Conservation (phyloP, 2,888 invertebrate species). For the Boloria selene region DNA sequence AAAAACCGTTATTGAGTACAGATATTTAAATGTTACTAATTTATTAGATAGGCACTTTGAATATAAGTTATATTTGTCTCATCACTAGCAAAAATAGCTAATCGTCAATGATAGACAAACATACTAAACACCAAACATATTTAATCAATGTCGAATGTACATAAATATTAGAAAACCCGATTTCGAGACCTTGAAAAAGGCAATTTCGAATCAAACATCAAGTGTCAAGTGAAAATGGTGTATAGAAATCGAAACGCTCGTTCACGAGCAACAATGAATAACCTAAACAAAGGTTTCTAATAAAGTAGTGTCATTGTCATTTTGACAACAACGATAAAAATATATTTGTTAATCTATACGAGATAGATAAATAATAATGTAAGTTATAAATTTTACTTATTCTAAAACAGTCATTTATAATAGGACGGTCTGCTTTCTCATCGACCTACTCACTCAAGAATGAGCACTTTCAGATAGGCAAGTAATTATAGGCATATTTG, state of each 20-base stretch:
- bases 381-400: neutral
- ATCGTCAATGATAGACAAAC: neutral
- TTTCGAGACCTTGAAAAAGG: constrained; percentile 11
- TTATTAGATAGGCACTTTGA: no score
- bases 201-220: constrained; percentile 15
- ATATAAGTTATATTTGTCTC: no score
- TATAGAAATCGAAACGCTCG: constrained; percentile 1
- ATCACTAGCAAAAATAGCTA: neutral
- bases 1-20: no score
- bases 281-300: constrained; percentile 11
- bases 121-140: constrained; percentile 4
- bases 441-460: no score
- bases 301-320: constrained; percentile 19
- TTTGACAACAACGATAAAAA: constrained; percentile 17
- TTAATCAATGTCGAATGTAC: constrained; percentile 5
- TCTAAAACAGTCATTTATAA: neutral
- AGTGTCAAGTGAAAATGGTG: constrained; percentile 14
- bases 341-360: no score
- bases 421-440: neutral
- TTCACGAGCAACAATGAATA: constrained; percentile 18
- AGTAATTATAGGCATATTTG: no score
- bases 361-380: neutral
- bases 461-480: no score
- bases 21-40: no score
- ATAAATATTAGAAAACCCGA: constrained; percentile 10